A percentile compares a stretch with the other conserved stretches of the same genome.
phyloP scores from a whole-genome alignment of 2,113 vertebrate genomes.

The Neogobius melanostomus region DNA sequence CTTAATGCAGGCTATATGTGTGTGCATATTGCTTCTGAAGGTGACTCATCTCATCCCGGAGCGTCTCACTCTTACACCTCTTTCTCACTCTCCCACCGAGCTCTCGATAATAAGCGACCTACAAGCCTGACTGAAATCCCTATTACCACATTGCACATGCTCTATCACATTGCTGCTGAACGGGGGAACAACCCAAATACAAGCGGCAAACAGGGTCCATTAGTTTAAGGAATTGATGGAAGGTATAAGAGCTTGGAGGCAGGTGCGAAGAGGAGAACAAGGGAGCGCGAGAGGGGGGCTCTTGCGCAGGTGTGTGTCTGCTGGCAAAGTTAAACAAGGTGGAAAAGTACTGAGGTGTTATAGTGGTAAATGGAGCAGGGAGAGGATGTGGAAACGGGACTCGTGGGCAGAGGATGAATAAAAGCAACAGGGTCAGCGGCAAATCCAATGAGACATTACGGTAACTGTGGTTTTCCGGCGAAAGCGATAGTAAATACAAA shows the following conservation, averaged over 20 bases:
- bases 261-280: not conserved
- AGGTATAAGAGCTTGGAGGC: constrained; percentile 5
- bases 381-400: not conserved
- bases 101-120: constrained; percentile 11
- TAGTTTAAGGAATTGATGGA: constrained; percentile 9
- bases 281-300: not conserved
- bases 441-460: not conserved
- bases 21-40: constrained; percentile 17
- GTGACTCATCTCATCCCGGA: constrained; percentile 45
- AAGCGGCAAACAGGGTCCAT: not conserved
- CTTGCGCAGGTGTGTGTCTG: not conserved
- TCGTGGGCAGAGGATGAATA: not conserved
- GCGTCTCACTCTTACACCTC: constrained; percentile 10
- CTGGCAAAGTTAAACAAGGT: constrained; percentile 12
- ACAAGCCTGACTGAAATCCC: constrained; percentile 8
- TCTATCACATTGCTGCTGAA: not conserved
- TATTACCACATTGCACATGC: not conserved
- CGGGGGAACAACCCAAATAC: not conserved
- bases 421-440: not conserved
- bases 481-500: not conserved
- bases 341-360: constrained; percentile 4
- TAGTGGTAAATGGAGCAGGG: constrained; percentile 3
- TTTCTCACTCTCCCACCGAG: not conserved
- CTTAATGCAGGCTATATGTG: not conserved
- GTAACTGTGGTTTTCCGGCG: not conserved